Percentiles rank a stretch among this genome's conserved stretches.
phyloP scores from a whole-genome alignment of 2,888 invertebrate species.

The Fragum sueziense region DNA sequence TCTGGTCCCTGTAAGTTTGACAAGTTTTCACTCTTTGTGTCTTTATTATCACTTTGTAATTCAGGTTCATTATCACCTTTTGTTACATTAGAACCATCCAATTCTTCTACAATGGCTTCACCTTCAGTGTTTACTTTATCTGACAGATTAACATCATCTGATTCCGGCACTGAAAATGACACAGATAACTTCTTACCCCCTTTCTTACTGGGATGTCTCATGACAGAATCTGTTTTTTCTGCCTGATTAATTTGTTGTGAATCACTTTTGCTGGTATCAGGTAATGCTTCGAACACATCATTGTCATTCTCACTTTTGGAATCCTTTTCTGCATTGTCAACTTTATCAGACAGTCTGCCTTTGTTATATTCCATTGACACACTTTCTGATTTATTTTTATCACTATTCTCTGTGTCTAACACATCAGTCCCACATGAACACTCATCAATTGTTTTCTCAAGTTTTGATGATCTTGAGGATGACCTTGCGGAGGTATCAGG shows the following conservation, averaged over 20 bases:
- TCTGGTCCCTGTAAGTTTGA: constrained; percentile 1
- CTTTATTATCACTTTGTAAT: not conserved
- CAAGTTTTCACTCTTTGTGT: not conserved
- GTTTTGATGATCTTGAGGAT: not conserved
- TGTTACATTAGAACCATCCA: constrained; percentile 16
- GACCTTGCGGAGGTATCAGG: constrained; percentile 28
- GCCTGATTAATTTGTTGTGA: not conserved
- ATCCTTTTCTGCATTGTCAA: constrained; percentile 14
- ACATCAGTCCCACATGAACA: constrained; percentile 65
- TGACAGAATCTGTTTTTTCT: constrained; percentile 23
- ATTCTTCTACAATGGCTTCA: constrained; percentile 6
- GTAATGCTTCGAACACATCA: not conserved
- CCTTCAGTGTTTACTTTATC: not conserved
- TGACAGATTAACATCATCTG: constrained; percentile 11
- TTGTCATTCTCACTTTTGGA: constrained; percentile 7
- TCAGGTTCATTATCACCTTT: not conserved
- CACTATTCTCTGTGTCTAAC: constrained; percentile 4
- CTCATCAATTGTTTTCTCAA: constrained; percentile 57
- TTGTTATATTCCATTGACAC: constrained; percentile 6
- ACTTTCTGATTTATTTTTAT: constrained; percentile 1
- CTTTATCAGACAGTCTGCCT: constrained; percentile 12
- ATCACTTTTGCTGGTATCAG: not conserved
- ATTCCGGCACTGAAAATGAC: constrained; percentile 49
- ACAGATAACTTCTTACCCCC: constrained; percentile 43
- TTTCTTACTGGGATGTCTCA: constrained; percentile 22